Conservation (phyloP, 2,113 vertebrate genomes). For the Chionodraco myersi region DNA sequence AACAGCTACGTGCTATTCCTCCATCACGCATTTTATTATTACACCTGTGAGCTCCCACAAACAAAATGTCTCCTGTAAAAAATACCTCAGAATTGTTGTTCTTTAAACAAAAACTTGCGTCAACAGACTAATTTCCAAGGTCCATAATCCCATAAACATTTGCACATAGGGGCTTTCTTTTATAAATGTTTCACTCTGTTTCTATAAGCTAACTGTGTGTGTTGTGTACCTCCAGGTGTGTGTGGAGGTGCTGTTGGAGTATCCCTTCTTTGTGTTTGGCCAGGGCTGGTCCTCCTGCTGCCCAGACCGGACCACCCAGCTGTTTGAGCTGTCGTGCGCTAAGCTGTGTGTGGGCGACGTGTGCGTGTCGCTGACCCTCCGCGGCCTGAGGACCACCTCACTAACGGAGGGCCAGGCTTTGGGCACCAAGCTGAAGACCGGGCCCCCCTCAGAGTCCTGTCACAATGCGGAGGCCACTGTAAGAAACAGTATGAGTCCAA, state of each 20-base stretch:
- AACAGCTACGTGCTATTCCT: neutral
- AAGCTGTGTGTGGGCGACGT: conserved; percentile 98
- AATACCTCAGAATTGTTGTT: neutral
- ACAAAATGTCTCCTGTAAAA: conserved; percentile 1
- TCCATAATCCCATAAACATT: neutral
- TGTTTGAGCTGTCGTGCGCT: conserved; percentile 97
- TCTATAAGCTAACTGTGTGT: conserved; percentile 27
- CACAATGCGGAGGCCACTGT: conserved; percentile 43
- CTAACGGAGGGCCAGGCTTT: conserved; percentile 85
- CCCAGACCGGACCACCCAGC: conserved; percentile 95
- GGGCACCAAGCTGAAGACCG: conserved; percentile 67
- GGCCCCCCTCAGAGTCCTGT: conserved; percentile 60
- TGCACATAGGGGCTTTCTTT: neutral
- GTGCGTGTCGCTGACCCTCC: conserved; percentile 97
- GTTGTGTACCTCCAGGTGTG: conserved; percentile 87
- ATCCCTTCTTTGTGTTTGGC: conserved; percentile 99
- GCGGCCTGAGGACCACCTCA: conserved; percentile 92
- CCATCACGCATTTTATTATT: neutral
- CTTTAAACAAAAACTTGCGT: neutral
- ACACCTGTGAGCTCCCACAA: neutral
- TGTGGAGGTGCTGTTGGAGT: conserved; percentile 98
- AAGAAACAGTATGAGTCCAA: conserved; percentile 59
- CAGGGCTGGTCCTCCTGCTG: conserved; percentile 99
- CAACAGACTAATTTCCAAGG: neutral
- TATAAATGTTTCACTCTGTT: neutral